Evolutionary conservation across 92 coral and sea anemone species (phyloP), one percentile per base, ranked within the genome.

Genomic region (Paramuricea clavata): DNA sequence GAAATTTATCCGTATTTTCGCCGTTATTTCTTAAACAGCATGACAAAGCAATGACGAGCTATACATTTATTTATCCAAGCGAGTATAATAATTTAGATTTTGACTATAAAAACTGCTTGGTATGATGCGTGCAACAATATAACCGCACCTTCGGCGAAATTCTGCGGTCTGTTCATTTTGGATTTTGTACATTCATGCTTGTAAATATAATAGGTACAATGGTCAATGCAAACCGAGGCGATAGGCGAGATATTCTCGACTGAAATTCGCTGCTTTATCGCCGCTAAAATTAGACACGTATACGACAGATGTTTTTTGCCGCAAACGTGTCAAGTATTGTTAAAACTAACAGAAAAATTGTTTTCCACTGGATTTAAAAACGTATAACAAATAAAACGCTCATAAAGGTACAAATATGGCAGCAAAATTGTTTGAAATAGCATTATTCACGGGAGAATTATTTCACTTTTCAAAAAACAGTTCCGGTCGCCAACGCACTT

Each of bases 251-350:
- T 60, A 60, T 60, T 60, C 0, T 60, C 32, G 68, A 60, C 68
- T 5, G 65, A 12, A n/a, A 21, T 31, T 28, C 22, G 11, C 19
- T 3, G 35, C 41, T 65, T 15, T 65, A 28, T 65, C 0, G 72
- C 36, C 13, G 8, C 11, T 31, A 54, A 47, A 54, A 7, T 31
- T 26, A 12, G 7, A 31, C 41, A 25, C 36, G 23, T 0, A 28
- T 27, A 65, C 4, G 39, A 19, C 72, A 65, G 72, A 65, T 65
- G 72, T 30, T 65, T 65, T 11, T 12, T 17, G 72, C 72, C 39
- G 41, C n/a, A 12, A 25, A 27, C 35, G 19, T 65, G 39, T 33
- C 72, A 65, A 65, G 28, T 13, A 65, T 60, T 60, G 28, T 60
- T 60, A 22, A 25, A 21, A 11, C n/a, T 36, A 36, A 36, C 42